Evolutionary conservation across 2,888 invertebrate species (phyloP), one percentile per base, ranked within the genome.

Genomic region (Orthosia gracilis): DNA sequence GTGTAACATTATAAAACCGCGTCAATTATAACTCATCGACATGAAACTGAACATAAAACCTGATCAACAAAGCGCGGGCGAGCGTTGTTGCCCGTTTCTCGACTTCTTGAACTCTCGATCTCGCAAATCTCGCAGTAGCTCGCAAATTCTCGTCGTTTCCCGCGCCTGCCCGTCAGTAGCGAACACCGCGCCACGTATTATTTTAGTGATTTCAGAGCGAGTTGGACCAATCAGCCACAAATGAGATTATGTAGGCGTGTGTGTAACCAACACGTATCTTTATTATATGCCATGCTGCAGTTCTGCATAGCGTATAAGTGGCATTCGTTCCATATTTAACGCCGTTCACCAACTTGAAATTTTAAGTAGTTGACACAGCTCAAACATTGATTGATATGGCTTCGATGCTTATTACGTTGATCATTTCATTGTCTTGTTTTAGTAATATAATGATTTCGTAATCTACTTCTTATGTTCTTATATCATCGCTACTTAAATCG

Each of bases 161-260:
- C 50, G 66, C 69, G 58, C 59, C 26, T 65, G 55, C 58, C 49
- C 49, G 62, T 55, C 59, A 78, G 68, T 40, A 49, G 52, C 69
- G 50, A 15, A 45, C 40, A 18, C 57, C 23, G 54, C 57, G 58
- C 55, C 68, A 21, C 62, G 66, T 82, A 86, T 84, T 84, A 86
- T 86, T 87, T 83, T 80, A 86, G 76, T 79, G 72, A 84, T 86
- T 86, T 82, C 82, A 61, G 78, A 82, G 77, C 74, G 69, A 80
- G 80, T 73, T 77, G 77, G 80, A 85, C 85, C 85, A 85, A 87
- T 88, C 85, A 74, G 74, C 83, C 76, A 45, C 83, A 85, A 86
- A 85, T 78, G 78, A 81, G 84, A 85, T 84, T 87, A 82, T 68
- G 73, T 78, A 77, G 71, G 80, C 80, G 78, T 76, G 71, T 66